phyloP scores from a whole-genome alignment of 2,797 vertebrate species.

The Rachycentron canadum region DNA sequence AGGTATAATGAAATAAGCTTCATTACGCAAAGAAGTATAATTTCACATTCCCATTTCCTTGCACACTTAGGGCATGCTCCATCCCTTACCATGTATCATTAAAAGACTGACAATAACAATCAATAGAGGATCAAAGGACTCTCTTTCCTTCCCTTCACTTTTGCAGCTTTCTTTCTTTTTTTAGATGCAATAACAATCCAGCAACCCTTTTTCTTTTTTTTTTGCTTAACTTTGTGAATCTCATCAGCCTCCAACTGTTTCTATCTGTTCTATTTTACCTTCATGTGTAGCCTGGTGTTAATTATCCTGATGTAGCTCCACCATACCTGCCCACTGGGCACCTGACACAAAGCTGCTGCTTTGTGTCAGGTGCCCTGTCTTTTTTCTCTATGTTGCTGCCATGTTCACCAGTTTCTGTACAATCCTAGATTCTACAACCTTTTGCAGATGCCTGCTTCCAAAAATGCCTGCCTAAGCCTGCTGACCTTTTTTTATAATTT shows the following conservation, averaged over 20 bases:
- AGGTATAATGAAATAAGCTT: neutral
- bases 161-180: neutral
- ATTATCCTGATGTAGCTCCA: neutral
- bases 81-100: neutral
- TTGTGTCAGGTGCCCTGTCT: no score
- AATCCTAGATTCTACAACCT: neutral
- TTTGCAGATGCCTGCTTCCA: neutral
- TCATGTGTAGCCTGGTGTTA: neutral
- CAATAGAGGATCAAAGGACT: neutral
- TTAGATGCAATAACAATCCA: no score
- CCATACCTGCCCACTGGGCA: neutral
- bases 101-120: neutral
- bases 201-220: no score
- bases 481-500: slow-evolving; percentile 2
- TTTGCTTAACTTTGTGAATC: neutral
- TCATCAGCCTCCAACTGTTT: neutral
- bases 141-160: neutral
- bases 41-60: neutral
- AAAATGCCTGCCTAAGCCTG: no score
- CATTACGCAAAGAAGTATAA: neutral
- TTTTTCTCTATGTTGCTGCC: neutral
- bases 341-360: slow-evolving; percentile 1
- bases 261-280: neutral
- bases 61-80: neutral
- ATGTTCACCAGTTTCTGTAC: neutral